These are phyloP conservation scores for Delia radicum DNA, from an alignment of 1,140 invertebrate genomes.

Conservation along the genomic window DNA sequence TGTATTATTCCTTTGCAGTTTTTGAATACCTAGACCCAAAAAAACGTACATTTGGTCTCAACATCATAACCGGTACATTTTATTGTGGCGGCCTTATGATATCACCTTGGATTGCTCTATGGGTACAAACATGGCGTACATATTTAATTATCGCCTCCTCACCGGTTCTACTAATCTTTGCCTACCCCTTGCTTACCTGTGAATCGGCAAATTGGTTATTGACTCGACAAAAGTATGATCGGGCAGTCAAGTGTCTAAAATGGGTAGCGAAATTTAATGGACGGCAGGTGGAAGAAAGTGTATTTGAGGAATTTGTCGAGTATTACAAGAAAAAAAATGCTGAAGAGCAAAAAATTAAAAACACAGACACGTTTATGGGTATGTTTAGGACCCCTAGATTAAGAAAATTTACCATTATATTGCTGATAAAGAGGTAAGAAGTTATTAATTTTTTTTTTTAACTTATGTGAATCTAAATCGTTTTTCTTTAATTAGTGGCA, in stretches of 20 bases:
- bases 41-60: conserved; percentile 62
- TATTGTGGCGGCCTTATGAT: conserved; percentile 60
- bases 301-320: conserved; percentile 55
- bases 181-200: conserved; percentile 59
- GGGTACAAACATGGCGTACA: conserved; percentile 58
- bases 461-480: not conserved
- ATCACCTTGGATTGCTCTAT: conserved; percentile 62
- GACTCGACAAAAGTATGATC: conserved; percentile 58
- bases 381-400: conserved; percentile 59
- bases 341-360: conserved; percentile 35
- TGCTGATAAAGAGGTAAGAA: conserved; percentile 63
- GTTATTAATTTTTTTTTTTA: no score
- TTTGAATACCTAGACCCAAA: conserved; percentile 63
- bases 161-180: conserved; percentile 56
- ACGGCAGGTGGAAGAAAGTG: conserved; percentile 54
- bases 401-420: conserved; percentile 59
- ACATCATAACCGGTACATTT: conserved; percentile 62
- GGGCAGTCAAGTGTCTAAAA: conserved; percentile 59
- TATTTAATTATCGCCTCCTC: conserved; percentile 59
- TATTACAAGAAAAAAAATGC: conserved; percentile 40
- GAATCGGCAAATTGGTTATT: conserved; percentile 67
- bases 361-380: conserved; percentile 46
- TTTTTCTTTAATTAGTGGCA: conserved; percentile 51
- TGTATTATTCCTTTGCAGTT: no score
- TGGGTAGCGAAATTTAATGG: conserved; percentile 62